Base-by-base conservation (phyloP, 2,797 vertebrate genomes). In the Myripristis murdjan region DNA sequence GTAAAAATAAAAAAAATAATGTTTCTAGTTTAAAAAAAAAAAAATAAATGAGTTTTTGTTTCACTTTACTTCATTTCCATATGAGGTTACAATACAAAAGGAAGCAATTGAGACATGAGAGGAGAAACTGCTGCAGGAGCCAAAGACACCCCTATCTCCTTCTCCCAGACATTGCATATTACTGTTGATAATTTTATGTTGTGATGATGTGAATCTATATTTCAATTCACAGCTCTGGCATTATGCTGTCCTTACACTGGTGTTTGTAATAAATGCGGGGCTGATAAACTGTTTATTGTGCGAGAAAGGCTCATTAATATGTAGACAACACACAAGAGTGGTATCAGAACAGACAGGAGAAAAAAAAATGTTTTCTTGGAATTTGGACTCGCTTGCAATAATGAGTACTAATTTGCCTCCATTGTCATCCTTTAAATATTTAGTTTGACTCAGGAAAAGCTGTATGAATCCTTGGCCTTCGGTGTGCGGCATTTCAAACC, bases 291-390 rank as follows among this genome's bases (percentile, higher is more conserved):
- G 87, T 83, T 87, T 75, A 81, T 60, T 69, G 62, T 81, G 82
- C 91, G 87, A 87, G 81, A 87, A 83, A 74, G 69, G 35, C 80
- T 90, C 83, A 86, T 88, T 89, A 87, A 85, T 86, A 85, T 88
- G 77, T 61, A 66, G 67, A 87, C 79, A 68, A 75, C 66, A 82
- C 70, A 58, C 64, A 3, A 1, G 71, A 66, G 71, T 55, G 59
- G 52, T 71, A 71, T 80, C 66, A 68, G 53, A 49, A 47, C 70
- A 2, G 6, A 52, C 41, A 75, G 75, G 35, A 79, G 48, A 70
- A 74, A 79, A 31, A 31, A 31, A 31, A 31, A 31, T 3, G 59
- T 78, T 79, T 70, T 56, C 18, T 51, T 64, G 54, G 59, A 58
- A 65, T 64, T 57, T 76, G 51, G 26, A 41, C 54, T 68, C 14